Base-by-base conservation (phyloP, 2,113 vertebrate species). In the Pterocles burchelli region DNA sequence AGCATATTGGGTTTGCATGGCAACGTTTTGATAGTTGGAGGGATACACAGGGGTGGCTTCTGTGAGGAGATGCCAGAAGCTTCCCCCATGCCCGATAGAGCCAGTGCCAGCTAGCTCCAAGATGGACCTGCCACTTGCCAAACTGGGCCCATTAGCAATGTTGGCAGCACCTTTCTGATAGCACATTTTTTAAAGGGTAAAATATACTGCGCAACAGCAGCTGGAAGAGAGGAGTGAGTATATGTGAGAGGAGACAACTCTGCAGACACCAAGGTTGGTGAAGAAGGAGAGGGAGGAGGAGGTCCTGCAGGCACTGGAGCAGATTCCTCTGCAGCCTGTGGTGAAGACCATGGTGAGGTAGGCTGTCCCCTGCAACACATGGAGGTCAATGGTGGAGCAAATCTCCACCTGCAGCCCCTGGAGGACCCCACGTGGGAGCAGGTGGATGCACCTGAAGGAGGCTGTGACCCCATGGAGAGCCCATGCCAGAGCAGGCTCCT, bases 341-440 rank as follows among this genome's bases (percentile, higher is more conserved):
- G 11, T 45, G 20, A 66, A 91, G 52, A n/a, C 29, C 36, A 18
- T 4, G 15, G n/a, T 43, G 55, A 73, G n/a, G 48, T 2, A 7
- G 31, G 19, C 38, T 75, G 74, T 58, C 6, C 38, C 28, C 33
- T 78, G 28, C 25, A 87, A 38, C 5, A 41, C 34, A 13, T 21
- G 36, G 43, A 59, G 51, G 52, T 18, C 11, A 10, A 38, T 1
- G 6, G 16, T 26, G 34, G 68, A 45, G 26, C 67, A 55, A n/a
- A 41, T 22, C 13, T 6, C 20, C 48, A 33, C 26, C 22, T 74
- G 57, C 83, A 75, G 65, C 43, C 36, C 9, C 0, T 31, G 38
- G 28, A 68, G 62, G 31, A 38, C 17, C 8, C 54, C 17, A 4
- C 0, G 0, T 11, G 0, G 1, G 46, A 85, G 59, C 49, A 77